These are phyloP conservation scores for Nautilus pompilius DNA, from an alignment of 1,140 invertebrate genomes.

Conservation along the genomic window DNA sequence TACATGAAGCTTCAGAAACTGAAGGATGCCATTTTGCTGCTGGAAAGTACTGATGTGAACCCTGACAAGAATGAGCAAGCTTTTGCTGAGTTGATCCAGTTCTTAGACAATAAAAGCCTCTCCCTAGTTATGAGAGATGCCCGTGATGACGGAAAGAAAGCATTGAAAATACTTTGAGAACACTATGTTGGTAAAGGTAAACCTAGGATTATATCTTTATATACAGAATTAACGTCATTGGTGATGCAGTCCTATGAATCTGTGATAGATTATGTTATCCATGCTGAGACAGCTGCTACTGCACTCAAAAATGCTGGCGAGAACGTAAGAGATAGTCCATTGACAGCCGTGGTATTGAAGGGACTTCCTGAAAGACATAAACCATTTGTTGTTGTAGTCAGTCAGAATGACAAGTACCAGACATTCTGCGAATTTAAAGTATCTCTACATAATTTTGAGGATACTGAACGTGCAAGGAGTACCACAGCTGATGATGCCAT, in stretches of 20 bases:
- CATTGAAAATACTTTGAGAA: conserved; percentile 11
- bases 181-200: conserved; percentile 15
- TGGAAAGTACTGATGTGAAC: neutral
- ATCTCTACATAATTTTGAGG: conserved; percentile 14
- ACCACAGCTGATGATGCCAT: neutral
- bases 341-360: conserved; percentile 22
- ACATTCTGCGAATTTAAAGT: conserved; percentile 18
- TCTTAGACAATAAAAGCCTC: conserved; percentile 16
- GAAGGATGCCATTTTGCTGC: neutral
- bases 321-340: conserved; percentile 17
- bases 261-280: conserved; percentile 19
- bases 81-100: conserved; percentile 17
- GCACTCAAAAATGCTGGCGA: conserved; percentile 11
- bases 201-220: conserved; percentile 18
- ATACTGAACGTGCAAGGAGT: conserved; percentile 10
- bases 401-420: conserved; percentile 6
- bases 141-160: conserved; percentile 14
- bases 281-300: conserved; percentile 17
- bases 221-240: conserved; percentile 20
- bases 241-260: conserved; percentile 1
- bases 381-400: conserved; percentile 10
- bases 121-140: conserved; percentile 18
- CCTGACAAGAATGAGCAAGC: conserved; percentile 13
- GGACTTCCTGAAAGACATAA: conserved; percentile 12
- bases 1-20: conserved; percentile 14